Base-by-base conservation (phyloP, 2,113 vertebrate species). In the Nannobrachium achirus region DNA sequence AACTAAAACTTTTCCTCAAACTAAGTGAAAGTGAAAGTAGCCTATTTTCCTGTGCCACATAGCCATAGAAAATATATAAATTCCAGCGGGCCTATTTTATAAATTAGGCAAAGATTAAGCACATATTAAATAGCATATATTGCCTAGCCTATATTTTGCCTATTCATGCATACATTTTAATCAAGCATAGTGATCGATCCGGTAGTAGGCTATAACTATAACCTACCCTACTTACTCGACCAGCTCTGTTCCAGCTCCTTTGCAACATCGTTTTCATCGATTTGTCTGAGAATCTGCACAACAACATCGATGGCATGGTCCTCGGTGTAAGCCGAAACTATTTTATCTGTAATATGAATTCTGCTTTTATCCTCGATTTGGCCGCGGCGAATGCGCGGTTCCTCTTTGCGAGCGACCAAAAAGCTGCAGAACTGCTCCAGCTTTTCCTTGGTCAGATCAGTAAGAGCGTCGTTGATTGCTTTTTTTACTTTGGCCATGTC, bases 391-490 rank as follows among this genome's bases (percentile, higher is more conserved):
- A 90, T 52, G 0, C 56, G 56, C 14, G 79, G 77, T 14, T 9
- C 1, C 0, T 10, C 16, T 1, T 4, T 20, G 3, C 85, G 78
- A 39, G 81, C 76, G 44, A 76, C 0, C 0, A 91, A 56, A 0
- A 7, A 0, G 13, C 0, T 0, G 49, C 62, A 7, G 45, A 91
- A 89, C 5, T 25, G 63, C 0, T 16, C 5, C 0, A 80, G 56
- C 0, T 76, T 0, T 0, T 0, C 0, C 0, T 45, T 0, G 0
- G 0, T 0, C 9, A 91, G 45, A 16, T 82, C 1, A 0, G 68
- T 45, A 57, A 90, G 53, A 0, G 0, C 0, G 0, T 63, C 15
- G 46, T 0, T 78, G 0, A n/a, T n/a, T 0, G 38, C 71, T 4
- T 65, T 45, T 8, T n/a, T n/a, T n/a, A n/a, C n/a, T n/a, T 7